A percentile compares a stretch with the other conserved stretches of the same genome.
Evolutionary conservation across 2,888 invertebrate genomes (phyloP).

Genomic region (Rhimphoctona megacephalus): DNA sequence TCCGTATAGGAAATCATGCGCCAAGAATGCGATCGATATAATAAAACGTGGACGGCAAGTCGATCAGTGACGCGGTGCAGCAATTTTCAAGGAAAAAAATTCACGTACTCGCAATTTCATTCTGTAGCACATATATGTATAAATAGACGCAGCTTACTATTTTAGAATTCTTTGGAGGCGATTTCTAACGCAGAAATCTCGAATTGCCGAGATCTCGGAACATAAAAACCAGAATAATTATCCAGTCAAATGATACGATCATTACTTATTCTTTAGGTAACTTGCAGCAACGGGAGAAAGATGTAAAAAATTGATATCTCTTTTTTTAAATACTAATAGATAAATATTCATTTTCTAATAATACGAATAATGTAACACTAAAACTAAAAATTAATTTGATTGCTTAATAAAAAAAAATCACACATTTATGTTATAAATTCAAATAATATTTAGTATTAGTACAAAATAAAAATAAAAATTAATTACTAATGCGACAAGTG

Average conservation of each 20-base stretch:
- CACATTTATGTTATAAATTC: neutral
- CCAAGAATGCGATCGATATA: slow-evolving; percentile 76
- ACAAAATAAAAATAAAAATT: neutral
- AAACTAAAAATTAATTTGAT: too few species aligned
- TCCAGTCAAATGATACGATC: slow-evolving; percentile 1
- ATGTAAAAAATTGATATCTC: neutral
- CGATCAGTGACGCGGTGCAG: slow-evolving; percentile 72
- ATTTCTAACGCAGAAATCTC: slow-evolving; percentile 71
- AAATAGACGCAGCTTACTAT: neutral
- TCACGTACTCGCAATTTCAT: slow-evolving; percentile 48
- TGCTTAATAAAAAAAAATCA: neutral
- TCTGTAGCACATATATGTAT: neutral
- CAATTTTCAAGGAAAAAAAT: slow-evolving; percentile 76
- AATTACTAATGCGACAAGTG: neutral
- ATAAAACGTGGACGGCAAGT: slow-evolving; percentile 69
- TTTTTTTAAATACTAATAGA: neutral
- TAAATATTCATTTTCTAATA: neutral
- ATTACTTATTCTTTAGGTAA: slow-evolving; percentile 1
- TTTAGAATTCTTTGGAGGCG: slow-evolving; percentile 44
- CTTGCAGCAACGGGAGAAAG: neutral
- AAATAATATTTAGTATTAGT: neutral
- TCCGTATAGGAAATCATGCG: slow-evolving; percentile 44
- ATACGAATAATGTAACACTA: neutral
- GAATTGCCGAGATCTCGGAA: neutral
- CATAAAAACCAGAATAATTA: slow-evolving; percentile 58